Conservation (phyloP, 1,140 invertebrate species). For the Drosophila paulistorum region DNA sequence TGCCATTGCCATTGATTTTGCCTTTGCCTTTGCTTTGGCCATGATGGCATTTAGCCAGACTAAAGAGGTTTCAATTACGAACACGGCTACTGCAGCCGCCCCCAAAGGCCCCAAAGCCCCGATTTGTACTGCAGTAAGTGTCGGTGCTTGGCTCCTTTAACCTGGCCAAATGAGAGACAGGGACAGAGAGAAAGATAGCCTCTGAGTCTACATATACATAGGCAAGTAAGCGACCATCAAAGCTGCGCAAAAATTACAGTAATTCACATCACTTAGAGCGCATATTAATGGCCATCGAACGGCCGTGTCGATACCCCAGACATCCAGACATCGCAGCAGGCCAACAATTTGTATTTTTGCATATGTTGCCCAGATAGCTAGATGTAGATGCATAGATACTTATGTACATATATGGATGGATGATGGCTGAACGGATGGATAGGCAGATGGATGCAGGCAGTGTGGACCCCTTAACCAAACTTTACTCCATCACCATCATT, state of each 20-base stretch:
- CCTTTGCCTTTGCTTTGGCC: conserved; percentile 22
- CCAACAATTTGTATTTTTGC: conserved; percentile 54
- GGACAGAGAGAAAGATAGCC: too few species aligned
- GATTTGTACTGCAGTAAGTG: conserved; percentile 34
- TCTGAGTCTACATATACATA: background rate
- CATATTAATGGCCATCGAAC: conserved; percentile 81
- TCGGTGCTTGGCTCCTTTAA: conserved; percentile 22
- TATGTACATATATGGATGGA: background rate
- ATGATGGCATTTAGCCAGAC: conserved; percentile 74
- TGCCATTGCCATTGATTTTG: conserved; percentile 30
- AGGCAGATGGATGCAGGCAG: too few species aligned
- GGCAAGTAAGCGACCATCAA: conserved; percentile 47
- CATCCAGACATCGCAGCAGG: conserved; percentile 41
- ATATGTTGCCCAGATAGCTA: conserved; percentile 29
- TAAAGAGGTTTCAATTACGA: conserved; percentile 81
- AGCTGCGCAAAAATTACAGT: conserved; percentile 76
- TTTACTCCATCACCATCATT: background rate
- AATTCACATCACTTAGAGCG: conserved; percentile 82
- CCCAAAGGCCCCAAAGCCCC: conserved; percentile 60
- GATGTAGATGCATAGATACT: background rate
- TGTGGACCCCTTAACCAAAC: background rate
- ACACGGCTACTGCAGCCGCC: conserved; percentile 64
- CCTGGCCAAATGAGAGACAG: too few species aligned
- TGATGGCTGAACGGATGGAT: too few species aligned
- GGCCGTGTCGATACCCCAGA: conserved; percentile 41